These are phyloP conservation scores for Leptopilina boulardi DNA, from an alignment of 1,140 invertebrate species.

Conservation along the genomic window DNA sequence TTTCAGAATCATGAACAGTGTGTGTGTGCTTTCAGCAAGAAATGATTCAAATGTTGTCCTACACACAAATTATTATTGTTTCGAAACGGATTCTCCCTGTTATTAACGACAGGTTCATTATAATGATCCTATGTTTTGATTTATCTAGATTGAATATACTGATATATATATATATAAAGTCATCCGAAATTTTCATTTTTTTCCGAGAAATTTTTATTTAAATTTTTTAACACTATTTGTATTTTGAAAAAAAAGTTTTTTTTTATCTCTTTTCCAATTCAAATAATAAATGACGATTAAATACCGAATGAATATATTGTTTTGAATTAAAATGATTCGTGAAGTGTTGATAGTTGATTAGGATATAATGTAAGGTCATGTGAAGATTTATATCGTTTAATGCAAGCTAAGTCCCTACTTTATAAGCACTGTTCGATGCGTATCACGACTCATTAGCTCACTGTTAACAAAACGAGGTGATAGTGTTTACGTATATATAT, in stretches of 20 bases:
- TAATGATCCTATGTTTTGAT: background rate
- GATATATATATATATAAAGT: too few relatives aligned
- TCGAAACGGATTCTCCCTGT: conserved; percentile 16
- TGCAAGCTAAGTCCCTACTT: conserved; percentile 46
- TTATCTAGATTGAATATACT: too few relatives aligned
- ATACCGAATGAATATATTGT: too few relatives aligned
- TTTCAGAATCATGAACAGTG: background rate
- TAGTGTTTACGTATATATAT: conserved; percentile 61
- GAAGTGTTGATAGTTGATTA: conserved; percentile 33
- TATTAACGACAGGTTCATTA: conserved; percentile 13
- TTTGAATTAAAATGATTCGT: too few relatives aligned
- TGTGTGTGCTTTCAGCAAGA: background rate
- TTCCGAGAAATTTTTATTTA: too few relatives aligned
- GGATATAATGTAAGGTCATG: conserved; percentile 39
- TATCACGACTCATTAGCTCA: conserved; percentile 72
- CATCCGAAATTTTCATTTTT: too few relatives aligned
- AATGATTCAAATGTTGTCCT: background rate
- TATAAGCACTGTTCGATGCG: conserved; percentile 65
- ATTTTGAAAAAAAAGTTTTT: too few relatives aligned
- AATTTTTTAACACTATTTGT: too few relatives aligned
- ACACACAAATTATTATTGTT: conserved; percentile 24
- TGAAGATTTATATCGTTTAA: conserved; percentile 49
- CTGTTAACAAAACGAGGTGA: conserved; percentile 63
- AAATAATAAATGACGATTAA: too few relatives aligned
- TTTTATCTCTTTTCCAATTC: too few relatives aligned